phyloP scores from a whole-genome alignment of 2,888 invertebrate species.

The Neoscelio sp. region DNA sequence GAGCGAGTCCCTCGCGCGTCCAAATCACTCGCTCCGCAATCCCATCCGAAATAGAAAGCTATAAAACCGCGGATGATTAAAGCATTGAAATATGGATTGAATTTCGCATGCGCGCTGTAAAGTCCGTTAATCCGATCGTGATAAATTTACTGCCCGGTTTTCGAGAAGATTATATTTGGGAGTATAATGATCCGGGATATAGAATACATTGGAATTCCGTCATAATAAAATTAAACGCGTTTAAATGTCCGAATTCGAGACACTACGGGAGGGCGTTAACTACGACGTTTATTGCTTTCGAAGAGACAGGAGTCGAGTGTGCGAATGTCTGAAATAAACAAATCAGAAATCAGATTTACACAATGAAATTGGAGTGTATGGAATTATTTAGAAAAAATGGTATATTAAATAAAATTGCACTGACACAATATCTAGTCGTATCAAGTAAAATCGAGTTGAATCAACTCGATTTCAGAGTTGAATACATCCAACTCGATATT shows the following conservation, averaged over 20 bases:
- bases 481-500: no score
- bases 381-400: no score
- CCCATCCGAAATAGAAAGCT: slow-evolving; percentile 26
- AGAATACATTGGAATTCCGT: slow-evolving; percentile 24
- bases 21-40: slow-evolving; percentile 3
- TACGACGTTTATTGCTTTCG: slow-evolving; percentile 14
- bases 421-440: no score
- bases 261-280: slow-evolving; percentile 10
- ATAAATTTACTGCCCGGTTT: slow-evolving; percentile 36
- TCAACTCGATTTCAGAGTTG: no score
- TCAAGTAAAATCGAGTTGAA: no score
- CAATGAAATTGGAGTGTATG: no score
- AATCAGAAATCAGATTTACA: no score
- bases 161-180: slow-evolving; percentile 44
- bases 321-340: no score
- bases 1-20: no score
- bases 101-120: slow-evolving; percentile 22
- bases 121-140: slow-evolving; percentile 37
- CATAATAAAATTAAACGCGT: slow-evolving; percentile 45
- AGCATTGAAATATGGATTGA: slow-evolving; percentile 47
- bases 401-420: no score
- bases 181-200: slow-evolving; percentile 20
- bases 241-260: slow-evolving; percentile 22
- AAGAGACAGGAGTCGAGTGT: no score
- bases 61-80: slow-evolving; percentile 50